Base-by-base conservation (phyloP, 2,888 invertebrate genomes). In the Oligia fasciuncula region DNA sequence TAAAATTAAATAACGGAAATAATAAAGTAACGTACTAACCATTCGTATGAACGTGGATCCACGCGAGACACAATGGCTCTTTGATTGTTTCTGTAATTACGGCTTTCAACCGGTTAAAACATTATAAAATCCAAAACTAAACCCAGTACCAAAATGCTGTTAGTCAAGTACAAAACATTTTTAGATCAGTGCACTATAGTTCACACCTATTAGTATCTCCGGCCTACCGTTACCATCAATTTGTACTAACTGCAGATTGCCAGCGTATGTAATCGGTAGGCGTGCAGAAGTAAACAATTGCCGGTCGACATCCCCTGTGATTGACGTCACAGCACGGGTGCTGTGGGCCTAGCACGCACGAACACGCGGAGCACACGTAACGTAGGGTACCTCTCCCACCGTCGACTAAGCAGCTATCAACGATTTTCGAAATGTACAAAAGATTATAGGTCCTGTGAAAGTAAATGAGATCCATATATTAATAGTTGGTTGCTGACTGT, bases 241-340 rank as follows among this genome's bases (percentile, higher is more conserved):
- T 29, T 46, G 3, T 63, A n/a, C 46, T 80, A 78, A 73, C 65
- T 40, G 19, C 66, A 71, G 49, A 73, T 82, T 54, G 49, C 54
- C 5, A 4, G 51, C 23, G 23, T 62, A 17, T 80, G 62, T 67
- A 73, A 84, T 71, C 73, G 23, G 70, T 57, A 62, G 70, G 80
- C n/a, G 19, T 68, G 29, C 23, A 29, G 43, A 62, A 62, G 57
- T 73, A 83, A 73, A 73, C 73, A 66, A 19, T 35, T 29, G 43
- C 9, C 54, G 69, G n/a, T 57, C 70, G 35, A 70, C 60, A 82
- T 76, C 69, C 60, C 60, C 46, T 54, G 49, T 63, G 66, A 84
- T 79, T 84, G 76, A 68, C 80, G 23, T 9, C 29, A 62, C 51
- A 23, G 3, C 19, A 46, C 70, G n/a, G 54, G 23, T 6, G n/a